These are phyloP conservation scores for Archips crataeganus DNA, from an alignment of 2,888 invertebrate genomes.

Conservation along the genomic window DNA sequence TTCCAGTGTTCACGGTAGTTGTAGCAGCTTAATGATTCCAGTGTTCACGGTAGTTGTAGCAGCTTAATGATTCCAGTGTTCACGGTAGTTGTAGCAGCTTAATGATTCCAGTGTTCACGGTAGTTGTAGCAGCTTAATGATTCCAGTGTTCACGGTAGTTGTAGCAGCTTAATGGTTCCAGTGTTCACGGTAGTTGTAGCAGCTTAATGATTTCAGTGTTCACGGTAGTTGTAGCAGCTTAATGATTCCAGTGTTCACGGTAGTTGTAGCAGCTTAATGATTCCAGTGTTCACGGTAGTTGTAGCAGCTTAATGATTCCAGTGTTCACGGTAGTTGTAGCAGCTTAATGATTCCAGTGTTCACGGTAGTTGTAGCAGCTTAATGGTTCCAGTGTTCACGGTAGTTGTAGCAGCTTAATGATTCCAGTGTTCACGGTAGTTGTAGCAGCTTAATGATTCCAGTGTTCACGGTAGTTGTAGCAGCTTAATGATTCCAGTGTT, in stretches of 20 bases:
- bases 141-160: conserved; percentile 23
- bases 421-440: conserved; percentile 23
- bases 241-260: conserved; percentile 27
- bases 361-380: not conserved
- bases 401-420: not conserved
- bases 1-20: conserved; percentile 23
- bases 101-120: conserved; percentile 27
- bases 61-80: conserved; percentile 24
- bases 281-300: conserved; percentile 23
- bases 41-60: conserved; percentile 10
- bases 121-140: not conserved
- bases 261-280: not conserved
- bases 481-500: conserved; percentile 24
- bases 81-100: not conserved
- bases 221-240: not conserved
- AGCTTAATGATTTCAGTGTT: conserved; percentile 23
- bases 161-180: conserved; percentile 9
- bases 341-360: conserved; percentile 24
- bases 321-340: conserved; percentile 10
- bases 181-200: conserved; percentile 10
- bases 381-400: conserved; percentile 26
- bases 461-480: conserved; percentile 10
- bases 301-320: conserved; percentile 10
- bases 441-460: conserved; percentile 10
- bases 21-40: conserved; percentile 10